phyloP scores from a whole-genome alignment of 64 coral and sea anemone genomes.

The Cladopsammia gracilis region DNA sequence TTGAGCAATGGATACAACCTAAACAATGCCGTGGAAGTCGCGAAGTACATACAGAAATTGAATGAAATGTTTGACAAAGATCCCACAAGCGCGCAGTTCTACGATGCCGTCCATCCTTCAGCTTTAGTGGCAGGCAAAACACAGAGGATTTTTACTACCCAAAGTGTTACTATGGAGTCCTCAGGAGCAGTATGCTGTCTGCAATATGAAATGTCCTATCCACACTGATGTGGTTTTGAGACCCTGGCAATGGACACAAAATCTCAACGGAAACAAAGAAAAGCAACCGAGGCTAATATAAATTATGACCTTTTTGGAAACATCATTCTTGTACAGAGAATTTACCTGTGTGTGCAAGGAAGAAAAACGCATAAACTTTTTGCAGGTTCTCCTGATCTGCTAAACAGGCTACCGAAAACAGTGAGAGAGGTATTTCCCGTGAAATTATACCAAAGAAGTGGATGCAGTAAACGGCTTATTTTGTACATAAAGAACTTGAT shows the following conservation, averaged over 20 bases:
- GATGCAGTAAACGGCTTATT: conserved; percentile 28
- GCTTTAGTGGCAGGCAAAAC: no score
- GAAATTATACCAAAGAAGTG: conserved; percentile 50
- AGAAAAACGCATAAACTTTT: not conserved
- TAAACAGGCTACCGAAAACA: not conserved
- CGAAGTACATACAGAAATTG: no score
- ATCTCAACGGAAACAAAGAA: not conserved
- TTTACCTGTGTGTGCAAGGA: conserved; percentile 28
- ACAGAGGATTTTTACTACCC: no score
- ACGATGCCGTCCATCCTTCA: no score
- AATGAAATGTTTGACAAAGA: no score
- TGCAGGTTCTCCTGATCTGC: not conserved
- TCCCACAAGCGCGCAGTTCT: no score
- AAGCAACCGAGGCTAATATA: conserved; percentile 26
- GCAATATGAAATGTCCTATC: not conserved
- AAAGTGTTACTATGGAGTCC: conserved; percentile 59
- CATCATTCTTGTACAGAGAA: conserved; percentile 56
- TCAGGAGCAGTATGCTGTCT: conserved; percentile 40
- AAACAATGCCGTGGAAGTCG: no score
- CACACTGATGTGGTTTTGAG: not conserved
- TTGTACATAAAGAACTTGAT: conserved; percentile 10
- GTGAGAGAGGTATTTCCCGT: conserved; percentile 10
- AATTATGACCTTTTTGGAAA: conserved; percentile 52
- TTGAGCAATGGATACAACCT: no score
- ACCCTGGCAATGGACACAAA: conserved; percentile 31